phyloP scores from a whole-genome alignment of 2,113 vertebrate genomes.

The Heteronetta atricapilla region DNA sequence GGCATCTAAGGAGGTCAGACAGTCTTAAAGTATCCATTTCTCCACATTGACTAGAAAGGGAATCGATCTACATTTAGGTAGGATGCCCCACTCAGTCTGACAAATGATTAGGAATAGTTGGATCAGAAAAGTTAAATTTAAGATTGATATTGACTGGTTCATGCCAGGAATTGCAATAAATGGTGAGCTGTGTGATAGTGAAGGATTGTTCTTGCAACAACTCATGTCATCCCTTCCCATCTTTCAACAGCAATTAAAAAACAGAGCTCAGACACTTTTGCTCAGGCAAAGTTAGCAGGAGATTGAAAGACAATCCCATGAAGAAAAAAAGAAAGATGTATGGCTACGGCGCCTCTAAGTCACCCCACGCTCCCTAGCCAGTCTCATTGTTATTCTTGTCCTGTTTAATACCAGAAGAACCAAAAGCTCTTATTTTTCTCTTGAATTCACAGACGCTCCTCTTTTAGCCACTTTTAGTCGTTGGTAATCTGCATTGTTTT shows the following conservation, averaged over 20 bases:
- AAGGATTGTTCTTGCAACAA: background rate
- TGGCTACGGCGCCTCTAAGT: background rate
- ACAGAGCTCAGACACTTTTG: background rate
- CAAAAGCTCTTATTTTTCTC: background rate
- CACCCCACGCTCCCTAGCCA: background rate
- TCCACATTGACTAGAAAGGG: background rate
- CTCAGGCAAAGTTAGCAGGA: background rate
- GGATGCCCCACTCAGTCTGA: background rate
- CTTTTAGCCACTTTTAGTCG: background rate
- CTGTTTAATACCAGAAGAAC: background rate
- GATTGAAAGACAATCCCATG: background rate
- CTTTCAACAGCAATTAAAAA: background rate
- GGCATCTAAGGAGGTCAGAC: background rate
- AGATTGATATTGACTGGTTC: background rate
- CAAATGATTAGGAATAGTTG: background rate
- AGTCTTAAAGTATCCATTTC: background rate
- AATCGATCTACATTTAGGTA: background rate
- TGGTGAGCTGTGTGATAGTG: background rate
- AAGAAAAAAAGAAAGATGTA: background rate
- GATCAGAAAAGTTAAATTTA: background rate
- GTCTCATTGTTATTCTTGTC: background rate
- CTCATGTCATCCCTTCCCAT: background rate
- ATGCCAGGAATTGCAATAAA: background rate
- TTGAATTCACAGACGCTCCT: background rate
- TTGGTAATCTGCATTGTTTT: background rate